Evolutionary conservation across 2,113 vertebrate species (phyloP).

Genomic region (Podarcis raffonei): DNA sequence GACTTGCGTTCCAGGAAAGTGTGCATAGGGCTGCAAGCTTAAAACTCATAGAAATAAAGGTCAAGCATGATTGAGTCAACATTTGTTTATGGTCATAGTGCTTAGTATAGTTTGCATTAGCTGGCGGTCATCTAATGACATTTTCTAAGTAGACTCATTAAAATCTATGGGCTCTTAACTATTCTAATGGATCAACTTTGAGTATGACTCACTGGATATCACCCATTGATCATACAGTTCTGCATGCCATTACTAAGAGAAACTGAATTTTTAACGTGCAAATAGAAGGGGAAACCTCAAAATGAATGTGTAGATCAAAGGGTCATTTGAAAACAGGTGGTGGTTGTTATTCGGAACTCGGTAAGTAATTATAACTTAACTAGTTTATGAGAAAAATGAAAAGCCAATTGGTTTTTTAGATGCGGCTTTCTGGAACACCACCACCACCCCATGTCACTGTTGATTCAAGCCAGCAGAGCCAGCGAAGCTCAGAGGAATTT

Average conservation of each 20-base stretch:
- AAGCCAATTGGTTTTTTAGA: background rate
- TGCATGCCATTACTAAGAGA: background rate
- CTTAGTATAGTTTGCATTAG: background rate
- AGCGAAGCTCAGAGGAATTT: too few relatives aligned
- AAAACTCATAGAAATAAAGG: background rate
- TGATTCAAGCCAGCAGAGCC: too few relatives aligned
- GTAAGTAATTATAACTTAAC: background rate
- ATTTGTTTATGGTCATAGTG: background rate
- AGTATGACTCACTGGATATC: too few relatives aligned
- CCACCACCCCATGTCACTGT: background rate
- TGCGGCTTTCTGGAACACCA: background rate
- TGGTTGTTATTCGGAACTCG: background rate
- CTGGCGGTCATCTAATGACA: too few relatives aligned
- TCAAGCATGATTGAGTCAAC: background rate
- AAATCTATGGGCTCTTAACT: too few relatives aligned
- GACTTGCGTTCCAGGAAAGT: background rate
- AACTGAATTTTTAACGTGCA: background rate
- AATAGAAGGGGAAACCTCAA: background rate
- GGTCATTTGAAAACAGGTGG: background rate
- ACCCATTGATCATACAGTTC: background rate
- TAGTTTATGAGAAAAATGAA: background rate
- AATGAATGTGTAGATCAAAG: too few relatives aligned
- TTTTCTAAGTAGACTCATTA: too few relatives aligned
- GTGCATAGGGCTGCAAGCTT: background rate
- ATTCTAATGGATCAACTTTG: too few relatives aligned